These are phyloP conservation scores for Conopomorpha cramerella DNA, from an alignment of 1,140 invertebrate species.

Conservation along the genomic window DNA sequence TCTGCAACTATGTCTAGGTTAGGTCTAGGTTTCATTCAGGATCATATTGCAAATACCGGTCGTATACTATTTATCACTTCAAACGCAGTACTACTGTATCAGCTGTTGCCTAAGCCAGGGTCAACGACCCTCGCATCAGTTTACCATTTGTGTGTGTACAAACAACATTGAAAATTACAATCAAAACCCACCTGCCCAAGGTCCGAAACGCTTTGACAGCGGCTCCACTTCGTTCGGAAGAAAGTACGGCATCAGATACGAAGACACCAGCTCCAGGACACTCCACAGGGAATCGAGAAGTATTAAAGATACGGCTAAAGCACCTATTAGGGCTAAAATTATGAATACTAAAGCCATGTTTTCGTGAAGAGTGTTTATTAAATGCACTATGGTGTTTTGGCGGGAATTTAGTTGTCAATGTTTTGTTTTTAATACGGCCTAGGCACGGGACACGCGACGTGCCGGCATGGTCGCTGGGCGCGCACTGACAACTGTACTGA, in stretches of 20 bases:
- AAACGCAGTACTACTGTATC: too few relatives aligned
- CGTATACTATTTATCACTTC: too few relatives aligned
- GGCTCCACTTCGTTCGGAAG: constrained; percentile 57
- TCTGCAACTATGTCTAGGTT: too few relatives aligned
- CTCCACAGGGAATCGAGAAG: constrained; percentile 58
- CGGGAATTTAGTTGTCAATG: background rate
- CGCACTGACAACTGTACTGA: too few relatives aligned
- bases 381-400: background rate
- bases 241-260: constrained; percentile 61
- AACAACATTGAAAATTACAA: background rate
- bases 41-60: background rate
- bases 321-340: constrained; percentile 39
- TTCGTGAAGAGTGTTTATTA: background rate
- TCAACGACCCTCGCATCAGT: background rate
- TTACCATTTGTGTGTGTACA: background rate
- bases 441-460: background rate
- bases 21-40: background rate
- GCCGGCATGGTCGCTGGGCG: background rate
- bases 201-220: constrained; percentile 58
- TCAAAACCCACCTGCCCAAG: constrained; percentile 60
- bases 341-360: constrained; percentile 19
- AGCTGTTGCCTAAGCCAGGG: too few relatives aligned
- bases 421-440: background rate
- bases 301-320: constrained; percentile 32
- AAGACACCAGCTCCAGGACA: constrained; percentile 45